phyloP scores from a whole-genome alignment of 92 coral and sea anemone species.

The Scolanthus callimorphus region DNA sequence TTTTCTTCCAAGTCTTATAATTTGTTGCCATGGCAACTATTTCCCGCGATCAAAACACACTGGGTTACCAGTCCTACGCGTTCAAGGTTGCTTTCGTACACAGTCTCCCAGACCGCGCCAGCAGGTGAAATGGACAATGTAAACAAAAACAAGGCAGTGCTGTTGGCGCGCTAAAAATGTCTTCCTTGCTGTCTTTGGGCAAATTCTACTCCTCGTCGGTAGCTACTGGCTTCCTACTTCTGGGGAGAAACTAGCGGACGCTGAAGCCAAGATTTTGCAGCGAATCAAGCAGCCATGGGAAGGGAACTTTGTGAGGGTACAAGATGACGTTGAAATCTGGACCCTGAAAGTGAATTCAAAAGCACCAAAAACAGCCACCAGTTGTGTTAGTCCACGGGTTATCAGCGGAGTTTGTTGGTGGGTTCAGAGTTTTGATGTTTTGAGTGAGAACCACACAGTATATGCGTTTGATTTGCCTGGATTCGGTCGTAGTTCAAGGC shows the following conservation, averaged over 20 bases:
- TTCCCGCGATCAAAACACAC: slow-evolving; percentile 6
- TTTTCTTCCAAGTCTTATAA: neutral
- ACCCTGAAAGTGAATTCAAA: slow-evolving; percentile 79
- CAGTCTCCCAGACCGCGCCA: neutral
- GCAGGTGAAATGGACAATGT: slow-evolving; percentile 7
- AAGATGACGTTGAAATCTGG: slow-evolving; percentile 70
- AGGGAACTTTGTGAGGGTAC: slow-evolving; percentile 78
- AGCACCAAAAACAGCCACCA: slow-evolving; percentile 46
- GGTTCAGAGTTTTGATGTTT: slow-evolving; percentile 62
- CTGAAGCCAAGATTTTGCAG: slow-evolving; percentile 54
- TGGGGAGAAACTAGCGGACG: slow-evolving; percentile 66
- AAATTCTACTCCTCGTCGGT: too few species aligned
- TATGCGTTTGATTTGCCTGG: slow-evolving; percentile 98
- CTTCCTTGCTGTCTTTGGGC: too few species aligned
- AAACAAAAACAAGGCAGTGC: slow-evolving; percentile 6
- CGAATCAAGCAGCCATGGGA: slow-evolving; percentile 72
- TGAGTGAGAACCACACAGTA: slow-evolving; percentile 76
- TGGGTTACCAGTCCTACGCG: too few species aligned
- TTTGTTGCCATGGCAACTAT: neutral
- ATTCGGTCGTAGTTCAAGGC: slow-evolving; percentile 94
- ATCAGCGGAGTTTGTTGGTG: slow-evolving; percentile 93
- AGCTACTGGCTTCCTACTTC: slow-evolving; percentile 78
- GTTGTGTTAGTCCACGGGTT: slow-evolving; percentile 81
- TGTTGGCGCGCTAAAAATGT: too few species aligned
- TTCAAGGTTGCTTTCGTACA: too few species aligned